Percentiles rank a stretch among this genome's conserved stretches.
Conservation (phyloP, 2,797 vertebrate species). For the Diceros bicornis region DNA sequence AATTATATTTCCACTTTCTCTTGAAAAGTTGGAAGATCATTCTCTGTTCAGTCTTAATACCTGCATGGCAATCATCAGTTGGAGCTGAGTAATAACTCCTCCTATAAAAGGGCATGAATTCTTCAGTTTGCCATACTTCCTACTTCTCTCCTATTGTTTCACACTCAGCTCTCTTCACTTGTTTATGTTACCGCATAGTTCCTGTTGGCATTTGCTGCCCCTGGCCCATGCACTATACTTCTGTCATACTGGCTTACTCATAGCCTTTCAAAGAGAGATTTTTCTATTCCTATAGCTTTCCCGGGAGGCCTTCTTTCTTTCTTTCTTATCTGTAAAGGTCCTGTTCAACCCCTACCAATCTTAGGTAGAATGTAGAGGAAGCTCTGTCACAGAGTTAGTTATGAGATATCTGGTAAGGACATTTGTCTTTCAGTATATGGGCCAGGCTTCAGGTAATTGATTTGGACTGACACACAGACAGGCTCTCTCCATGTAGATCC, state of each 20-base stretch:
- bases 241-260: background rate
- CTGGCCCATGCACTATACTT: background rate
- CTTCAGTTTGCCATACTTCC: background rate
- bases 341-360: background rate
- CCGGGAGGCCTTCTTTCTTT: background rate
- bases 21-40: constrained; percentile 15
- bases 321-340: background rate
- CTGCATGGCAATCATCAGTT: background rate
- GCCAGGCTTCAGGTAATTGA: background rate
- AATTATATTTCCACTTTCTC: background rate
- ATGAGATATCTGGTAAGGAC: background rate
- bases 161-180: background rate
- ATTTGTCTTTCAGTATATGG: background rate
- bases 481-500: background rate
- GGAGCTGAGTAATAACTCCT: background rate
- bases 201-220: background rate
- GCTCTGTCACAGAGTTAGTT: background rate
- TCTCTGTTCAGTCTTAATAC: background rate
- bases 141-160: background rate
- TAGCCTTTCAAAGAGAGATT: background rate
- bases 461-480: background rate
- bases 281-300: background rate
- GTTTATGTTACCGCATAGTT: background rate
- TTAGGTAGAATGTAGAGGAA: background rate
- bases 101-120: background rate